These are phyloP conservation scores for Daktulosphaira vitifoliae DNA, from an alignment of 1,140 invertebrate species.

Conservation along the genomic window DNA sequence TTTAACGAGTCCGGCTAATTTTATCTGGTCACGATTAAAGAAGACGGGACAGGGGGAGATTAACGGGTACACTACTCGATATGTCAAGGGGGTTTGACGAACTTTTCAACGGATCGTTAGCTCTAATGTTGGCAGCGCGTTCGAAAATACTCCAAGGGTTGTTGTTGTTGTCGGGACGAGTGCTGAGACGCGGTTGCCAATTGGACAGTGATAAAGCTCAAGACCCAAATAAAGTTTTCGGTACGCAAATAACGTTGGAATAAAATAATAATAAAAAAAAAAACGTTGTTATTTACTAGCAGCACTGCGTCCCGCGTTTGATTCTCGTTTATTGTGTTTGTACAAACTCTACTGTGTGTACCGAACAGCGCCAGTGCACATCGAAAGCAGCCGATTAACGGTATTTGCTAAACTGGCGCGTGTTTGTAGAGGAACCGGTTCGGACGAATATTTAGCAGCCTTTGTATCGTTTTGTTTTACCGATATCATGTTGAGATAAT, in stretches of 20 bases:
- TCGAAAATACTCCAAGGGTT: background rate
- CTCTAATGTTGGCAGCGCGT: background rate
- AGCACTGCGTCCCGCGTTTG: no score
- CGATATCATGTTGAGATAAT: no score
- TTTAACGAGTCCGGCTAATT: background rate
- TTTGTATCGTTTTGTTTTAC: no score
- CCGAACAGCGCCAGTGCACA: no score
- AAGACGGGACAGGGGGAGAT: background rate
- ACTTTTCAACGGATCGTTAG: background rate
- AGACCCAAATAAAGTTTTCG: background rate
- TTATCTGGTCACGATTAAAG: background rate
- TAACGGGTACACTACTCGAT: background rate
- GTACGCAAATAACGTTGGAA: background rate
- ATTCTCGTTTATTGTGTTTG: background rate
- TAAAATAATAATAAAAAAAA: no score
- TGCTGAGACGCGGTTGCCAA: background rate
- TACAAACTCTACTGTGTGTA: no score
- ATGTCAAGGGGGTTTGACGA: conserved; percentile 27
- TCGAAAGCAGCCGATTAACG: conserved; percentile 12
- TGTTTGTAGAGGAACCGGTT: no score
- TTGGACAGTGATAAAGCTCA: background rate
- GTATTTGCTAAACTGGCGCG: background rate
- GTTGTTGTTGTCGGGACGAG: no score
- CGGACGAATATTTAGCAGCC: no score
- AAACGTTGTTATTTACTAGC: no score